Conservation (phyloP, 2,113 vertebrate species). For the Alethe castanea region DNA sequence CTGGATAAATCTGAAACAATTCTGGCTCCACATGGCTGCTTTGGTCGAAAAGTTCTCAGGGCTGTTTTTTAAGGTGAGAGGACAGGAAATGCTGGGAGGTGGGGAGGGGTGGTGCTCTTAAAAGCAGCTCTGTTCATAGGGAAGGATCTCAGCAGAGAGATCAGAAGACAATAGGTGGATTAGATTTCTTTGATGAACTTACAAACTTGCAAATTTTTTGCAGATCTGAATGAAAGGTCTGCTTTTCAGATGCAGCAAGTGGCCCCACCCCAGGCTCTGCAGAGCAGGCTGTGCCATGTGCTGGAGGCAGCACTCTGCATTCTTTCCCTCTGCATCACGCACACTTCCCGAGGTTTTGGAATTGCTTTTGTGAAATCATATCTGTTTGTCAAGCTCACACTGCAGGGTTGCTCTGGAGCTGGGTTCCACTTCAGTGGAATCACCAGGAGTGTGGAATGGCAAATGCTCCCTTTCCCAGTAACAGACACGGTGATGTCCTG, state of each 20-base stretch:
- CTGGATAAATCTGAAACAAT: constrained; percentile 66
- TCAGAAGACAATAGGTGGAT: constrained; percentile 27
- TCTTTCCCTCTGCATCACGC: neutral
- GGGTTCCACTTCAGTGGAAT: neutral
- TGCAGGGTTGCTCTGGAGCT: neutral
- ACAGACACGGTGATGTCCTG: neutral
- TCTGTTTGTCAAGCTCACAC: neutral
- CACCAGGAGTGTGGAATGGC: neutral
- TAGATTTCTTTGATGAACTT: constrained; percentile 7
- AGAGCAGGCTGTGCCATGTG: neutral
- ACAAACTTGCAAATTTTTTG: neutral
- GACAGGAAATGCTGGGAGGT: constrained; percentile 66
- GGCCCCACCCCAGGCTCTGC: neutral
- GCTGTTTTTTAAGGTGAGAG: constrained; percentile 72
- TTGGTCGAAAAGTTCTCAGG: constrained; percentile 66
- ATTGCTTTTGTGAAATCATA: neutral
- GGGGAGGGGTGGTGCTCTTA: neutral
- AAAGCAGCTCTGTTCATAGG: constrained; percentile 16
- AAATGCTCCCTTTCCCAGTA: neutral
- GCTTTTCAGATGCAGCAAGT: neutral
- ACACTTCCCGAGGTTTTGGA: neutral
- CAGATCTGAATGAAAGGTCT: neutral
- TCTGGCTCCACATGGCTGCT: constrained; percentile 66
- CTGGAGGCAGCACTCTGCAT: neutral
- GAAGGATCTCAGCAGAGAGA: constrained; percentile 30